phyloP scores from a whole-genome alignment of 2,113 vertebrate species.

The Chlamydotis undulata region DNA sequence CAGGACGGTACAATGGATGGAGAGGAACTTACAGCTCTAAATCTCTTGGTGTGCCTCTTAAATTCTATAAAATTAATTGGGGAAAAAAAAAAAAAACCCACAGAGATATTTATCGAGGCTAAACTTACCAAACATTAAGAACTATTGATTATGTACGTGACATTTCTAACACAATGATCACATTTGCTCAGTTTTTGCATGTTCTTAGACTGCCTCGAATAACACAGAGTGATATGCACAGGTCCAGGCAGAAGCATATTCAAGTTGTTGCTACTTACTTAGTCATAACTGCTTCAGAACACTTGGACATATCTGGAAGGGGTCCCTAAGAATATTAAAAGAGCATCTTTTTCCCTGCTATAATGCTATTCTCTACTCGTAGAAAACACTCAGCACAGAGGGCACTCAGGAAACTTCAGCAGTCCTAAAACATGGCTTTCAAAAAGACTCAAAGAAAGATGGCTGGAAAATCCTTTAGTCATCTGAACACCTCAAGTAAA shows the following conservation, averaged over 20 bases:
- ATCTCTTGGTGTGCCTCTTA: background rate
- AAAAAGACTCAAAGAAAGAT: background rate
- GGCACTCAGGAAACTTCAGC: background rate
- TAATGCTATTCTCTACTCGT: background rate
- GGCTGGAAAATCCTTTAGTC: background rate
- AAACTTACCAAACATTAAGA: background rate
- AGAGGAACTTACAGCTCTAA: accelerated
- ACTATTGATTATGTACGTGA: background rate
- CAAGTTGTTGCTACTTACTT: background rate
- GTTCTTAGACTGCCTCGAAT: background rate
- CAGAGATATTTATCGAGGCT: background rate
- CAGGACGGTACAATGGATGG: background rate
- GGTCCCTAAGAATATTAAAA: background rate
- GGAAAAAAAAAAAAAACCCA: background rate
- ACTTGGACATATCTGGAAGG: background rate
- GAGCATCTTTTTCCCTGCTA: background rate
- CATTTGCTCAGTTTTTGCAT: background rate
- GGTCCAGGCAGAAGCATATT: background rate
- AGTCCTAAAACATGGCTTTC: background rate
- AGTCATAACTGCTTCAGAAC: background rate
- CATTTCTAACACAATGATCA: background rate
- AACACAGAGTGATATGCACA: accelerated
- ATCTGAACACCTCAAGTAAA: background rate
- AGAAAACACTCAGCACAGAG: background rate
- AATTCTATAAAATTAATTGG: background rate